Conservation (phyloP, 2,888 invertebrate genomes). For the Congeria kusceri region DNA sequence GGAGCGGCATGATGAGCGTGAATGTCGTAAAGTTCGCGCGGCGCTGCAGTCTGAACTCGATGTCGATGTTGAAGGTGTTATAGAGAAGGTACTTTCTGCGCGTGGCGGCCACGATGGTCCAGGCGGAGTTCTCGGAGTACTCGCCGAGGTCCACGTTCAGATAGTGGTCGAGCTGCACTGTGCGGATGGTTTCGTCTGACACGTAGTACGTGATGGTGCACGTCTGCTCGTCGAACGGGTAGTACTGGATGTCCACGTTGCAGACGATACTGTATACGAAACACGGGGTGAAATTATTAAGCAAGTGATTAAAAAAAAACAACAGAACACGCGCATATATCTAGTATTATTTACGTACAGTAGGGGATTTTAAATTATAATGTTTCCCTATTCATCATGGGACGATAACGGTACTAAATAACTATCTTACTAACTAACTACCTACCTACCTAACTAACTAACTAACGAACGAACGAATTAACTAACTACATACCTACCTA, state of each 20-base stretch:
- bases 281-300: too few relatives aligned
- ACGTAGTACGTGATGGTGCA: slow-evolving; percentile 56
- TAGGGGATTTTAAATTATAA: too few relatives aligned
- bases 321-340: too few relatives aligned
- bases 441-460: too few relatives aligned
- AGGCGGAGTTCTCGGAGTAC: slow-evolving; percentile 57
- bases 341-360: too few relatives aligned
- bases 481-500: too few relatives aligned
- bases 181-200: slow-evolving; percentile 47
- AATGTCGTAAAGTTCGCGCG: slow-evolving; percentile 52
- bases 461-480: too few relatives aligned
- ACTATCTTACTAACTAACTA: too few relatives aligned
- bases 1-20: slow-evolving; percentile 53
- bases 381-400: too few relatives aligned
- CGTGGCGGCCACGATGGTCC: slow-evolving; percentile 34
- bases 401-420: too few relatives aligned
- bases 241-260: slow-evolving; percentile 57
- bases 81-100: slow-evolving; percentile 21
- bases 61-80: slow-evolving; percentile 42
- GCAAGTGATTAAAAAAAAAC: too few relatives aligned
- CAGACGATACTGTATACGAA: slow-evolving; percentile 43
- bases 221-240: slow-evolving; percentile 59
- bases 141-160: slow-evolving; percentile 34
- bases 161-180: slow-evolving; percentile 34
- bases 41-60: slow-evolving; percentile 41